Evolutionary conservation across 2,113 vertebrate genomes (phyloP).

Genomic region (Grallaria varia): DNA sequence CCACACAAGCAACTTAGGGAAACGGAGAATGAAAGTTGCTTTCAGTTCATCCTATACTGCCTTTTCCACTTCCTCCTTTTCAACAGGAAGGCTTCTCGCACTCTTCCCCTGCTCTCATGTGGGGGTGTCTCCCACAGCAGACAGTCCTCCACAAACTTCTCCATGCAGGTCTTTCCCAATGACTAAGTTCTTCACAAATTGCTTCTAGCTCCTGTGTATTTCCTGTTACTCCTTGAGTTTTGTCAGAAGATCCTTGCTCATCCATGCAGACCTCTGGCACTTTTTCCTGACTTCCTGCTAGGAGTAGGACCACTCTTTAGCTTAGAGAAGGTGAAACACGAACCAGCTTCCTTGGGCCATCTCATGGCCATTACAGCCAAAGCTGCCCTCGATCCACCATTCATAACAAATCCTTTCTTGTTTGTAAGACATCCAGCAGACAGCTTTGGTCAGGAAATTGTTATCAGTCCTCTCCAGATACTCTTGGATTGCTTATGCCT

Average conservation of each 20-base stretch:
- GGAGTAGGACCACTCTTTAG: neutral
- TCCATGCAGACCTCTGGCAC: neutral
- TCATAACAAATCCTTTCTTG: neutral
- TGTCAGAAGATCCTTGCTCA: neutral
- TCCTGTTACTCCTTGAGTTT: neutral
- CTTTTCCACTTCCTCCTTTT: neutral
- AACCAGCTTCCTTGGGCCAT: neutral
- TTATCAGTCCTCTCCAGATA: neutral
- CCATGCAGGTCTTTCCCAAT: neutral
- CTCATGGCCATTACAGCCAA: neutral
- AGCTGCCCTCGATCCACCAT: neutral
- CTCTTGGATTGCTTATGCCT: neutral
- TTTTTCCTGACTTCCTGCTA: neutral
- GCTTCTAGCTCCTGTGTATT: neutral
- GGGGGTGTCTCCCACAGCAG: too few species aligned
- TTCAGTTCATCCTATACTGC: neutral
- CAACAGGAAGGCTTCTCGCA: neutral
- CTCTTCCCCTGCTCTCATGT: neutral
- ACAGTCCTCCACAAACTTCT: neutral
- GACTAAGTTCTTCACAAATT: neutral
- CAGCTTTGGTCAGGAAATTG: neutral
- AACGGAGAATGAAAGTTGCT: neutral
- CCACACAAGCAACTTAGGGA: neutral
- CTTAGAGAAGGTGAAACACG: neutral
- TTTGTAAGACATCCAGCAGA: neutral